phyloP scores from a whole-genome alignment of 2,113 vertebrate species.

The Neogobius melanostomus region DNA sequence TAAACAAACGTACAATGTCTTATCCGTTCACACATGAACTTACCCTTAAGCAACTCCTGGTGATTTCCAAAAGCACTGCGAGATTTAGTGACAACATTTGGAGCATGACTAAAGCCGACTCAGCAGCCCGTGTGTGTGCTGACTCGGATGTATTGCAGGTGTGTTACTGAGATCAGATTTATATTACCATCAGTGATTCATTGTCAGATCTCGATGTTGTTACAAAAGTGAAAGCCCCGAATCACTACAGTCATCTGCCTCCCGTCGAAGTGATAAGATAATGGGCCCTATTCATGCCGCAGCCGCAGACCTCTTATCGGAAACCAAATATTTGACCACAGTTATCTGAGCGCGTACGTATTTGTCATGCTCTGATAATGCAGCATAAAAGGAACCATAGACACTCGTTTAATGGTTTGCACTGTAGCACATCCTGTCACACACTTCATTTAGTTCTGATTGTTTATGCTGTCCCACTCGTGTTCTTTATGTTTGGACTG shows the following conservation, averaged over 20 bases:
- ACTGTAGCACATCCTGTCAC: background rate
- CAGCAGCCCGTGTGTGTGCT: background rate
- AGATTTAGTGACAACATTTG: background rate
- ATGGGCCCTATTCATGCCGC: slow-evolving; percentile 5
- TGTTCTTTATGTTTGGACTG: too few species aligned
- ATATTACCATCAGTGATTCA: slow-evolving; percentile 3
- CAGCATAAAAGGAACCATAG: slow-evolving; percentile 31
- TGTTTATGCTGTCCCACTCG: background rate
- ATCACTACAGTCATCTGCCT: slow-evolving; percentile 6
- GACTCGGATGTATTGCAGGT: background rate
- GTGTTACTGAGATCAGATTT: background rate
- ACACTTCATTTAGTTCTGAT: background rate
- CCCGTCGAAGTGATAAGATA: slow-evolving; percentile 43
- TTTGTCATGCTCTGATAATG: slow-evolving; percentile 54
- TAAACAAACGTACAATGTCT: background rate
- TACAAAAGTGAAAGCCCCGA: slow-evolving; percentile 4
- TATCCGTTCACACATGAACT: background rate
- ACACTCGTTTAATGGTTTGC: background rate
- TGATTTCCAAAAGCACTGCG: background rate
- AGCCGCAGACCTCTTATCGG: slow-evolving; percentile 60
- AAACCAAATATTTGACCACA: slow-evolving; percentile 67
- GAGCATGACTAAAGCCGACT: background rate
- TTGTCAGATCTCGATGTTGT: background rate
- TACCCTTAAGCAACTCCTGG: background rate
- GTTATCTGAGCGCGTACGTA: slow-evolving; percentile 52